A percentile compares a stretch with the other conserved stretches of the same genome.
phyloP scores from a whole-genome alignment of 2,797 vertebrate genomes.

The Tympanoctomys barrerae region DNA sequence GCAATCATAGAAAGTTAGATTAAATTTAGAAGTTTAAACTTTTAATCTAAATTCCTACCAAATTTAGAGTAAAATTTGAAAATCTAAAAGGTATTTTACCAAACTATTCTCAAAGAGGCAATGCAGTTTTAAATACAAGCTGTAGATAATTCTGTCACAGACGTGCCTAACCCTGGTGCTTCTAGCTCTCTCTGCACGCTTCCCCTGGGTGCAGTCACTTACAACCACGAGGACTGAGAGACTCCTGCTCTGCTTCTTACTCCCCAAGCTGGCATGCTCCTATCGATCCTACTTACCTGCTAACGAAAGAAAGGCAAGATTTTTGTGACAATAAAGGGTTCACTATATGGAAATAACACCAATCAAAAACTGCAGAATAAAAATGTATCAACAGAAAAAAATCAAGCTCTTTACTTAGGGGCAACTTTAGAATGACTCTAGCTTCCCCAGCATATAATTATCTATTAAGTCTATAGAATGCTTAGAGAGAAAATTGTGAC shows the following conservation, averaged over 20 bases:
- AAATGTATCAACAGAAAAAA: constrained; percentile 46
- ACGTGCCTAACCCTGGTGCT: background rate
- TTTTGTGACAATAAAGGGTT: background rate
- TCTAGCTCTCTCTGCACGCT: background rate
- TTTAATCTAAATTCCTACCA: too few species aligned
- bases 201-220: background rate
- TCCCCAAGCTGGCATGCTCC: background rate
- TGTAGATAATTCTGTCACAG: background rate
- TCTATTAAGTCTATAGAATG: background rate
- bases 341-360: background rate
- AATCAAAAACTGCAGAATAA: constrained; percentile 53
- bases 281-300: background rate
- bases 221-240: background rate
- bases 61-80: constrained; percentile 62
- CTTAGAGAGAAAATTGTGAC: background rate
- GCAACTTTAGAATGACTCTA: background rate
- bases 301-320: background rate
- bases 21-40: too few species aligned
- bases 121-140: constrained; percentile 8
- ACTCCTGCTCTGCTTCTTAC: background rate
- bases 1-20: background rate
- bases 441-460: background rate
- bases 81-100: constrained; percentile 45
- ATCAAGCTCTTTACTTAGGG: constrained; percentile 37
- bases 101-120: constrained; percentile 18